These are phyloP conservation scores for Pristionchus japonicus DNA, from an alignment of 2,888 invertebrate genomes.

Conservation along the genomic window DNA sequence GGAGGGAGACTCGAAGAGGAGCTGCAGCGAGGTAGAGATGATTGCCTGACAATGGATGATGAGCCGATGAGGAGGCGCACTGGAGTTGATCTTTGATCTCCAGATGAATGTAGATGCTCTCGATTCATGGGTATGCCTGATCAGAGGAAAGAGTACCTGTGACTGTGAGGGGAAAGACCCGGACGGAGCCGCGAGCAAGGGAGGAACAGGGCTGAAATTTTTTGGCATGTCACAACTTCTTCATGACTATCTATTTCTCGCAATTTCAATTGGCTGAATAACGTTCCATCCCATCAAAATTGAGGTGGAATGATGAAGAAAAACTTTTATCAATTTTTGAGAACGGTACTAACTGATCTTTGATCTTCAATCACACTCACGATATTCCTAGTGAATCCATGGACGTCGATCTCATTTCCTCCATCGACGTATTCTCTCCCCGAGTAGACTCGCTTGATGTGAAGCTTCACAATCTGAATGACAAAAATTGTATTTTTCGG, in stretches of 20 bases:
- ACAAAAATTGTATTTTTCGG: too few relatives aligned
- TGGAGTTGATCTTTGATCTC: too few relatives aligned
- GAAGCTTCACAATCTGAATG: neutral
- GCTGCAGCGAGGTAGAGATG: conserved; percentile 32
- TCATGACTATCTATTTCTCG: too few relatives aligned
- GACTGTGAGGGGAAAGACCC: conserved; percentile 26
- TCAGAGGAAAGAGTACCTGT: too few relatives aligned
- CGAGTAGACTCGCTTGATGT: conserved; percentile 27
- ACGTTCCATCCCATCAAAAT: too few relatives aligned
- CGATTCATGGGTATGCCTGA: too few relatives aligned
- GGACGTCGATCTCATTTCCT: neutral
- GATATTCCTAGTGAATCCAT: neutral
- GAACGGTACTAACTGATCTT: neutral
- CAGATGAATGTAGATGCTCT: too few relatives aligned
- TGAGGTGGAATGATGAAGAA: too few relatives aligned
- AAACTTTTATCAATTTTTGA: neutral
- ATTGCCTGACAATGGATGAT: neutral
- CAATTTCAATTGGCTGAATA: too few relatives aligned
- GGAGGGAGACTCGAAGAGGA: conserved; percentile 18
- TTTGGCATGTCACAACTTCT: too few relatives aligned
- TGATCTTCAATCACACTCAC: neutral
- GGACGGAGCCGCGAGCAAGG: neutral
- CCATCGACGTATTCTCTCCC: conserved; percentile 37
- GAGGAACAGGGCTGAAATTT: conserved; percentile 30
- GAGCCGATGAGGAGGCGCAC: neutral